phyloP scores from a whole-genome alignment of 2,888 invertebrate species.

The Spisula solida region DNA sequence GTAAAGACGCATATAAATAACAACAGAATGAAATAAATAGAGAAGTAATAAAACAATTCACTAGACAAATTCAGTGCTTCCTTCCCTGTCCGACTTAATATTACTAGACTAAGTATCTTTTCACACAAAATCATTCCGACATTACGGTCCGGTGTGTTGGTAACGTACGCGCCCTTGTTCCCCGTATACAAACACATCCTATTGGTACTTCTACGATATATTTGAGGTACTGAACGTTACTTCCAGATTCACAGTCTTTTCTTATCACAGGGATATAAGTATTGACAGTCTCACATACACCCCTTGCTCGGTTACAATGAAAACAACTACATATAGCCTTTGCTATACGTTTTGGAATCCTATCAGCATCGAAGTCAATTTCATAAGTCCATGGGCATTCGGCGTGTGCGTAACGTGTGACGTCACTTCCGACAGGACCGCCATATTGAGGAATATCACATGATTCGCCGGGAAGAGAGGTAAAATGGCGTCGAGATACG shows the following conservation, averaged over 20 bases:
- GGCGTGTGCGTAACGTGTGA: not conserved
- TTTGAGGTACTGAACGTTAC: not conserved
- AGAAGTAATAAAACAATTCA: too few relatives aligned
- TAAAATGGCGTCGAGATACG: not conserved
- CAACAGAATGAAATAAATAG: too few relatives aligned
- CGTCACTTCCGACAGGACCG: constrained; percentile 15
- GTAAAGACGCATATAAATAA: too few relatives aligned
- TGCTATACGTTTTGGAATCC: constrained; percentile 23
- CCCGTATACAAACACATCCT: constrained; percentile 35
- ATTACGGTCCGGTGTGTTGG: not conserved
- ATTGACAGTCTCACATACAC: constrained; percentile 25
- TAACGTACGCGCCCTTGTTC: not conserved
- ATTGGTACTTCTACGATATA: constrained; percentile 30
- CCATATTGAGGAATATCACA: constrained; percentile 37
- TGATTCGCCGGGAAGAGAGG: not conserved
- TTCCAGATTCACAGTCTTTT: constrained; percentile 29
- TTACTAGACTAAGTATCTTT: too few relatives aligned
- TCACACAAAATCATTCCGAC: not conserved
- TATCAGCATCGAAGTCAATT: constrained; percentile 25
- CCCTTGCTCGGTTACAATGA: constrained; percentile 26
- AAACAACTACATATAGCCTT: constrained; percentile 30
- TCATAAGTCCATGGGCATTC: constrained; percentile 25
- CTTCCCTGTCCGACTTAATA: too few relatives aligned
- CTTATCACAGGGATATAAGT: constrained; percentile 37
- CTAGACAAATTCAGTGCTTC: too few relatives aligned